Evolutionary conservation across 2,888 invertebrate genomes (phyloP), one percentile per base, ranked within the genome.

Genomic region (Laspeyria flexula): DNA sequence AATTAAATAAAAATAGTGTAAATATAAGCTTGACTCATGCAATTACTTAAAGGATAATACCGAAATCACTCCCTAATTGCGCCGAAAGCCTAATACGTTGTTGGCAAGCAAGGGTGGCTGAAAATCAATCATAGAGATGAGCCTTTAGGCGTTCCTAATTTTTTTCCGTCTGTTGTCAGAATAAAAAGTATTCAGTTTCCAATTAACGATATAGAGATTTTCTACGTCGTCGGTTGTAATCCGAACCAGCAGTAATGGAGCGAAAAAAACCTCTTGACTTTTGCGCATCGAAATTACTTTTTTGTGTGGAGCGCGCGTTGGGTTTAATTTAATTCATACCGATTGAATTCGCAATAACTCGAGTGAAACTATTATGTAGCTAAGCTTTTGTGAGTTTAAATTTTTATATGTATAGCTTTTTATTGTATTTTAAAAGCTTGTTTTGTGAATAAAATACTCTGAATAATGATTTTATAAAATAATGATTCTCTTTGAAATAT

Each of bases 201-300:
- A 87, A 87, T 87, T 86, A 86, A 81, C 84, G 74, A 73, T 79
- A 75, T 76, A 81, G 77, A 80, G 79, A 81, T 85, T 86, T 86
- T 78, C 81, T 76, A 72, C 76, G 69, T 73, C 73, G 76, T 47
- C 56, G 67, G 60, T 43, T 50, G 72, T 80, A 78, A 79, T 78
- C 79, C 72, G 60, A 71, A 70, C 57, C 44, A 47, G 54, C 66
- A 59, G 76, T 76, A 79, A 82, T 83, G 81, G 78, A 75, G 70
- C 67, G 70, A 60, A 75, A 77, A 75, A 73, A 73, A 65, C 60
- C 66, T 70, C 60, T 69, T 65, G 42, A 54, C 55, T 64, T 71
- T 73, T 51, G 55, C 50, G 43, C 52, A 61, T 66, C 47, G 54
- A 56, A 57, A 60, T 64, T 52, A 54, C 60, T 58, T 55, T 60